These are phyloP conservation scores for pig (Sus scrofa) DNA, from an alignment of 2,113 vertebrate species.

Conservation along the genomic window DNA sequence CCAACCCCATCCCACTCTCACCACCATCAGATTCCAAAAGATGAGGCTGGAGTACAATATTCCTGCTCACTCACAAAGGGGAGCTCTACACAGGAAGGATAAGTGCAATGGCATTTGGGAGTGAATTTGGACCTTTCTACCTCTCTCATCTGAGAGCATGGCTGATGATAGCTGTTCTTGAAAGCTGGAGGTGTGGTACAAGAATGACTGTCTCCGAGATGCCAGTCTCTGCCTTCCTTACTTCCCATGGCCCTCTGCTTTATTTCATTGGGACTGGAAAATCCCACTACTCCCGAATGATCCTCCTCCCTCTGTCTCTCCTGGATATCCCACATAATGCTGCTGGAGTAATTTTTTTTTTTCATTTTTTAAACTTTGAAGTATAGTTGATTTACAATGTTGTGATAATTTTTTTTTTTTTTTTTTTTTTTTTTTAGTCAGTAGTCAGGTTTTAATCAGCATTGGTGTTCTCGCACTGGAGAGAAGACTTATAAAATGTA, in stretches of 20 bases:
- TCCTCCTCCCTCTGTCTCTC: neutral
- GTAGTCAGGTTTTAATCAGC: too few species aligned
- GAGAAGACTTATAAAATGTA: too few species aligned
- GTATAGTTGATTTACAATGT: too few species aligned
- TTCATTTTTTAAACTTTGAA: neutral
- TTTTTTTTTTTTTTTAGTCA: too few species aligned
- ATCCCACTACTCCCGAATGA: too few species aligned
- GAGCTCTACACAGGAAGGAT: neutral
- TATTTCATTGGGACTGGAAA: neutral
- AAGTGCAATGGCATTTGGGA: neutral
- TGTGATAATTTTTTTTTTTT: too few species aligned
- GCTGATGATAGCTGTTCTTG: neutral
- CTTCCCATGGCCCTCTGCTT: neutral
- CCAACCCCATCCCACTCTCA: neutral
- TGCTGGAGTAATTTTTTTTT: neutral
- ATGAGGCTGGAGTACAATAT: neutral
- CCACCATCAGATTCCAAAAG: neutral
- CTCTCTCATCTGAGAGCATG: neutral
- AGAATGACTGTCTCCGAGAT: neutral
- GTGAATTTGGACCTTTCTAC: neutral
- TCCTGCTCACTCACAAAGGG: too few species aligned
- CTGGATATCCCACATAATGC: neutral
- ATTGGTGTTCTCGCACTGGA: too few species aligned
- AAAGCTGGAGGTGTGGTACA: too few species aligned
- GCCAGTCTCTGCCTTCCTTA: neutral